Base-by-base conservation (phyloP, 2,797 vertebrate genomes). In the Bradypodion pumilum region DNA sequence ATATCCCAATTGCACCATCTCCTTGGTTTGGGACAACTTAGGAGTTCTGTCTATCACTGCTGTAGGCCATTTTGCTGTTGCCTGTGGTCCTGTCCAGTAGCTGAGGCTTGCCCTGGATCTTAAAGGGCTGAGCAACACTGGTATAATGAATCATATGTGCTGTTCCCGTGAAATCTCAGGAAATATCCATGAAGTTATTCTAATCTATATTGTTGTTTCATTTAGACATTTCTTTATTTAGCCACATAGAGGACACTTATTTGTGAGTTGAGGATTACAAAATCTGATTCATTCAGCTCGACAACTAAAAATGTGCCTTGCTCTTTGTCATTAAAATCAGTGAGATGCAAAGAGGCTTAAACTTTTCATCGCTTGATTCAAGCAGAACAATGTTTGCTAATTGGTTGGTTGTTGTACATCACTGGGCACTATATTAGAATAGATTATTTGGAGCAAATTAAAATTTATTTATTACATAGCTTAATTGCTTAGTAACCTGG, bases 401-500 rank as follows among this genome's bases (percentile, higher is more conserved):
- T 76, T 79, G 23, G 7, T 25, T 78, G 15, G 23, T 46, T 66
- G 77, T 65, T 42, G n/a, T 65, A 66, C 8, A 42, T 16, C 19
- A 10, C 9, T 59, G 23, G 35, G 52, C 23, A 40, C 23, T 32
- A 5, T 80, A 37, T 68, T 83, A 19, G 16, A 77, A 83, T 7
- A 62, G 74, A 69, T 70, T 1, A 72, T 37, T 78, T 78, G 40
- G 25, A 70, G 56, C 29, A 84, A 72, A 49, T 1, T 37, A 74
- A 37, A 7, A 37, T 32, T 49, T 82, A 65, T 29, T 65, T 78
- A 44, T 78, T 44, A 46, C 35, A 7, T 42, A 60, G n/a, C 40
- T 74, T 37, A 65, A 74, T 42, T 66, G 60, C 60, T 82, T 65
- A 52, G 78, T 72, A 49, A n/a, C n/a, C n/a, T n/a, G n/a, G n/a